Evolutionary conservation across 2,113 vertebrate species (phyloP).

Genomic region (Sialia sialis): DNA sequence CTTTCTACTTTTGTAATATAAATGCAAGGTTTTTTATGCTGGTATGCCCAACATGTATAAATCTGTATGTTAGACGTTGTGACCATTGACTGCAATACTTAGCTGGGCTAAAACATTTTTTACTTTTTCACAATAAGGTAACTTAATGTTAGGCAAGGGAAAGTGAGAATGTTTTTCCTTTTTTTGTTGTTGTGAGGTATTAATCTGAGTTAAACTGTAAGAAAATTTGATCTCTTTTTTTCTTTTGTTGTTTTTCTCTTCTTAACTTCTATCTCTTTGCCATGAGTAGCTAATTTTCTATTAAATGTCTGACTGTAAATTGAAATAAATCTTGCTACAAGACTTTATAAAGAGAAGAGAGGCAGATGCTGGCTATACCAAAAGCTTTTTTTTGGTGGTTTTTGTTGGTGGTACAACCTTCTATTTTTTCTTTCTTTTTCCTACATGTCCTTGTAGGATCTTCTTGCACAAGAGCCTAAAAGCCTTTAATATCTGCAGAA

Average conservation of each 20-base stretch:
- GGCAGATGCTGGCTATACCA: not conserved
- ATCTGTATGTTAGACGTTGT: not conserved
- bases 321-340: not conserved
- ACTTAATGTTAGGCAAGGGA: not conserved
- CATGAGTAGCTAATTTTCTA: not conserved
- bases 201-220: not conserved
- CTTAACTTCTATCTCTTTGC: not conserved
- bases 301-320: not conserved
- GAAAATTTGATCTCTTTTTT: not conserved
- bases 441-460: constrained; percentile 49
- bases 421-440: not conserved
- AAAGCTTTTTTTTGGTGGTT: not conserved
- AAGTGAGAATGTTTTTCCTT: not conserved
- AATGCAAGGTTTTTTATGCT: not conserved
- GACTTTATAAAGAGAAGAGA: not conserved
- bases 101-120: not conserved
- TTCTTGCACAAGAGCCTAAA: constrained; percentile 68
- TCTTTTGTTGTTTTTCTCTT: not conserved
- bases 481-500: constrained; percentile 86
- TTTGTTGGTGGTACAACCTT: not conserved
- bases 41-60: not conserved
- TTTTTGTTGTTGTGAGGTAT: not conserved
- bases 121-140: not conserved
- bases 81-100: not conserved
- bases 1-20: not conserved